Evolutionary conservation across 2,113 vertebrate genomes (phyloP).

Genomic region (human): GRCh38 chr1:32065501-32066000

Average conservation of each 20-base stretch:
- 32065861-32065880: neutral
- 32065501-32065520: neutral
- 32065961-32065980: neutral
- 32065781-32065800: neutral
- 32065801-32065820: neutral
- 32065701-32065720: neutral
- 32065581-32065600: neutral
- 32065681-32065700: neutral
- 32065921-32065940: neutral
- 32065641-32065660: neutral
- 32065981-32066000: neutral
- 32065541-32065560: neutral
- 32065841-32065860: neutral
- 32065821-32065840: neutral
- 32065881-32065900: neutral
- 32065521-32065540: slow-evolving; percentile 12
- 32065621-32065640: neutral
- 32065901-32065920: neutral
- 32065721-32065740: neutral
- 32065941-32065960: neutral
- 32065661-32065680: neutral
- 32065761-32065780: neutral
- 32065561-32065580: neutral
- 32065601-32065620: neutral
- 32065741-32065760: too few relatives aligned